These are phyloP conservation scores for Phortica okadai DNA, from an alignment of 2,888 invertebrate species.

Conservation along the genomic window DNA sequence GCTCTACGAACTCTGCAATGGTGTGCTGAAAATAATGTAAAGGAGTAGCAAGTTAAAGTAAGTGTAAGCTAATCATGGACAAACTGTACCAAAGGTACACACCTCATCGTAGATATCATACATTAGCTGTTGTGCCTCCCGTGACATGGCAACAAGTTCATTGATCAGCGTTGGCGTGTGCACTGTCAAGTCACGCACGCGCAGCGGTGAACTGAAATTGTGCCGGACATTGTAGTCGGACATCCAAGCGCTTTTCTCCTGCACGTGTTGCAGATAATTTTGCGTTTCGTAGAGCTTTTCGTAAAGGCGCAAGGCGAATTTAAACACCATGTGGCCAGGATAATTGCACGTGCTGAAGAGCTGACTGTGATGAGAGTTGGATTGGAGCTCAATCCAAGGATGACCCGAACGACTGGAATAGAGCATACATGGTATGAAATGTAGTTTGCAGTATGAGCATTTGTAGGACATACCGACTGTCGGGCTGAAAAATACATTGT, in stretches of 20 bases:
- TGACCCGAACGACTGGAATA: conserved; percentile 69
- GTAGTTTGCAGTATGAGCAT: not conserved
- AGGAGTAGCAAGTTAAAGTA: not conserved
- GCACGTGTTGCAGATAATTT: conserved; percentile 72
- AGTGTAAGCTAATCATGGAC: not conserved
- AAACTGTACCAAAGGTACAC: conserved; percentile 23
- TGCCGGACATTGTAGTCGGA: conserved; percentile 83
- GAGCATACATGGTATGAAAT: not conserved
- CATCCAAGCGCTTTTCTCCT: conserved; percentile 80
- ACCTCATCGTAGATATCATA: conserved; percentile 79
- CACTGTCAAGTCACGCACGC: conserved; percentile 80
- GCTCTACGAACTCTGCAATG: conserved; percentile 82
- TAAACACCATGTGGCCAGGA: conserved; percentile 80
- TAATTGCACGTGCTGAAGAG: conserved; percentile 82
- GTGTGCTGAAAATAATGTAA: conserved; percentile 61
- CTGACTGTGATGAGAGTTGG: conserved; percentile 80
- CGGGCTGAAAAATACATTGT: conserved; percentile 78
- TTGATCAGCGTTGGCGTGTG: conserved; percentile 80
- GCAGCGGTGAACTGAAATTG: conserved; percentile 82
- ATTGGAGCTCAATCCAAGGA: conserved; percentile 79
- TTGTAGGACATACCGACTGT: conserved; percentile 61
- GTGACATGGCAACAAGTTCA: conserved; percentile 78
- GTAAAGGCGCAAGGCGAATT: conserved; percentile 75
- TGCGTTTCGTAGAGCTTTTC: conserved; percentile 74
- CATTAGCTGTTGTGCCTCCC: conserved; percentile 79